Evolutionary conservation across 1,140 invertebrate species (phyloP).

Genomic region (Hypsibius dujardini): DNA sequence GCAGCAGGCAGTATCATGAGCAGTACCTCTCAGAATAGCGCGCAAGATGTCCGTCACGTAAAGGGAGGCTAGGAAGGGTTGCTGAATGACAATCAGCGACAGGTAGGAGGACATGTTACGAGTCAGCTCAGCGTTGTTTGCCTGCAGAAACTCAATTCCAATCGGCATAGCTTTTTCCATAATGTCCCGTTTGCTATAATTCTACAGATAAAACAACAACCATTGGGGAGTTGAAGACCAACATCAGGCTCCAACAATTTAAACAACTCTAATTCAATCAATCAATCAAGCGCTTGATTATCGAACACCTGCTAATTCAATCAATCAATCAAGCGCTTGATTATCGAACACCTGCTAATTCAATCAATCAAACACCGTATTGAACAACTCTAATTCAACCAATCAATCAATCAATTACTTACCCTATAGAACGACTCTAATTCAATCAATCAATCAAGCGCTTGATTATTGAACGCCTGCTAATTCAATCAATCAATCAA

Average conservation of each 20-base stretch:
- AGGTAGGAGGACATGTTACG: constrained; percentile 75
- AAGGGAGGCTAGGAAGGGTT: not conserved
- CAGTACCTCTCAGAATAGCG: not conserved
- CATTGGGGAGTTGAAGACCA: constrained; percentile 18
- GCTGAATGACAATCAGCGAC: constrained; percentile 69
- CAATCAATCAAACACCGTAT: no score
- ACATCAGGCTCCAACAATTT: not conserved
- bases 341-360: no score
- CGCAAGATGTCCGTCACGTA: not conserved
- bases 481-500: no score
- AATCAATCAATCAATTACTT: no score
- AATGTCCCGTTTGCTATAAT: constrained; percentile 66
- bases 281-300: no score
- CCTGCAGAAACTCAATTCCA: constrained; percentile 71
- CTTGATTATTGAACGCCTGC: no score
- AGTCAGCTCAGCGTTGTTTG: constrained; percentile 68
- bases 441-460: no score
- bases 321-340: no score
- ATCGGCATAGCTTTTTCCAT: constrained; percentile 74
- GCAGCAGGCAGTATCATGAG: constrained; percentile 16
- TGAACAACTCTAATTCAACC: no score
- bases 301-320: no score
- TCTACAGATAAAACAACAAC: constrained; percentile 38
- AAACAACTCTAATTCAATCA: no score
- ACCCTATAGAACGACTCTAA: no score